Conservation (phyloP, 2,888 invertebrate species). For the Orgyia antiqua region DNA sequence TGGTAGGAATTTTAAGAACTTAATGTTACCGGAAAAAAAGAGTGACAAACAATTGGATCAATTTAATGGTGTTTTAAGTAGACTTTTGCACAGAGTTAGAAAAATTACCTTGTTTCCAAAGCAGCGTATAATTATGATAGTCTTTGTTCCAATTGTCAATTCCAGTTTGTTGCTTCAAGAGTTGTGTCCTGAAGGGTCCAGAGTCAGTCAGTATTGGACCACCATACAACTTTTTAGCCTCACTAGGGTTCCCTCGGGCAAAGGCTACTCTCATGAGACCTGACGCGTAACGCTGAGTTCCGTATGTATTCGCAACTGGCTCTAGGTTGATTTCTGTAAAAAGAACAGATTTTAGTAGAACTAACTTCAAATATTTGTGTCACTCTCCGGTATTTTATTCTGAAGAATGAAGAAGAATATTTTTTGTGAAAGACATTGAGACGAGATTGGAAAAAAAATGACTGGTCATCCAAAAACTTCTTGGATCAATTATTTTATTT, state of each 20-base stretch:
- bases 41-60: no score
- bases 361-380: no score
- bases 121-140: constrained; percentile 82
- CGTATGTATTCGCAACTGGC: constrained; percentile 82
- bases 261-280: constrained; percentile 87
- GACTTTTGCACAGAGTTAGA: background rate
- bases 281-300: constrained; percentile 77
- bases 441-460: no score
- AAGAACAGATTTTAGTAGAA: no score
- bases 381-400: no score
- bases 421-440: no score
- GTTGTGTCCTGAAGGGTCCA: constrained; percentile 58
- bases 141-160: constrained; percentile 75
- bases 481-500: no score
- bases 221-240: constrained; percentile 51
- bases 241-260: constrained; percentile 79
- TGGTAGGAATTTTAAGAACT: no score
- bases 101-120: constrained; percentile 79
- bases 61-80: no score
- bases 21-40: no score
- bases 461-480: no score
- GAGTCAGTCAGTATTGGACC: constrained; percentile 56
- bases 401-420: no score
- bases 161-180: constrained; percentile 56
- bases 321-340: constrained; percentile 81